These are phyloP conservation scores for Leuciscus waleckii DNA, from an alignment of 2,797 vertebrate species.

Conservation along the genomic window DNA sequence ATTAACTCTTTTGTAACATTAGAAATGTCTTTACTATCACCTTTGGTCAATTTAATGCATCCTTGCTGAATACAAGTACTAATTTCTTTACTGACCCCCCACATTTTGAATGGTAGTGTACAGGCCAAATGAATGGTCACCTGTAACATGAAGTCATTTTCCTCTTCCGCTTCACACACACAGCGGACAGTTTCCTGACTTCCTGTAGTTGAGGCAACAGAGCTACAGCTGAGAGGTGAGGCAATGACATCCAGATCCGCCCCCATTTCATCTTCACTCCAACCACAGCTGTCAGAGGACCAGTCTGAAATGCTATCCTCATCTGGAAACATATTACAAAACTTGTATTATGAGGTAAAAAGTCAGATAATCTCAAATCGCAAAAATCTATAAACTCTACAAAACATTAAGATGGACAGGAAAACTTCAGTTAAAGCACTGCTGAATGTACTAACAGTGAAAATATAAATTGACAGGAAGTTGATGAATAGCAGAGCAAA, in stretches of 20 bases:
- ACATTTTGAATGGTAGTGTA: not conserved
- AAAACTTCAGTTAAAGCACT: conserved; percentile 39
- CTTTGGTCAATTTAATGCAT: not conserved
- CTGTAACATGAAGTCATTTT: conserved; percentile 99
- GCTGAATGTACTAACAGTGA: not conserved
- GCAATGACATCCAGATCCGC: conserved; percentile 87
- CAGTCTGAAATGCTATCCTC: conserved; percentile 93
- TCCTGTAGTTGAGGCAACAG: conserved; percentile 79
- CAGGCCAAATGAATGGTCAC: conserved; percentile 67
- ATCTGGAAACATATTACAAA: conserved; percentile 72
- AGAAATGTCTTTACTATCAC: not conserved
- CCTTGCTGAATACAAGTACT: not conserved
- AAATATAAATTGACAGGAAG: not conserved
- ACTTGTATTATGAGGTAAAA: conserved; percentile 50
- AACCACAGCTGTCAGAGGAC: conserved; percentile 91
- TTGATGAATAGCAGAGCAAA: not conserved
- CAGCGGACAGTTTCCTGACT: conserved; percentile 92
- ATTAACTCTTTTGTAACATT: not conserved
- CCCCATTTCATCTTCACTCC: conserved; percentile 92
- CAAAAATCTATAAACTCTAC: conserved; percentile 44
- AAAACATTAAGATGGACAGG: not conserved
- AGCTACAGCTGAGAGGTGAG: conserved; percentile 86
- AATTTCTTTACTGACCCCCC: not conserved
- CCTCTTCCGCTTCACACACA: conserved; percentile 94
- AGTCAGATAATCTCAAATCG: conserved; percentile 61